Base-by-base conservation (phyloP, 2,113 vertebrate genomes). In the Pteronura brasiliensis region DNA sequence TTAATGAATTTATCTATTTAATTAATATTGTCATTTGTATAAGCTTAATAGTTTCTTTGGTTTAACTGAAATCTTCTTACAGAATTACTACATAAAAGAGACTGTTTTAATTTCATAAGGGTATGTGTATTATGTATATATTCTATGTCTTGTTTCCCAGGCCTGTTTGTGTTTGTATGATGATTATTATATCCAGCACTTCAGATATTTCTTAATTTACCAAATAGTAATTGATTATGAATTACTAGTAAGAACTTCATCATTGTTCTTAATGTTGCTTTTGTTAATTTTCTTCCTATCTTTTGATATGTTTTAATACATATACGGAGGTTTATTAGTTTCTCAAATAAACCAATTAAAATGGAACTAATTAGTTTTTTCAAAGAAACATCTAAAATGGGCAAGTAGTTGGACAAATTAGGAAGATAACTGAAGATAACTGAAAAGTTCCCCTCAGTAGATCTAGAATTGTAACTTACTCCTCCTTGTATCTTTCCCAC, bases 1-100 rank as follows among this genome's bases (percentile, higher is more conserved):
- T 57, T 93, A 90, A 36, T 93, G 44, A 65, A 52, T 93, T 96
- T 15, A 81, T 57, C 81, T 94, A 10, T 80, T 95, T 89, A 76
- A 80, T 23, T 63, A 18, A 61, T 47, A n/a, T 4, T 93, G 55
- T 44, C 65, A 76, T 95, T 96, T 89, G 17, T 34, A 17, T 87
- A 86, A 69, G 39, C 23, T 36, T 92, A 86, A 59, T 11, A 52
- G 36, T 93, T 79, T 52, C 34, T 61, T 88, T 67, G 34, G 14
- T 42, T 92, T 90, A 90, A 49, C 11, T 65, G 20, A 93, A 94
- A 31, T 88, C 69, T 34, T 59, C 23, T 93, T 93, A 71, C 77
- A 95, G 36, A 79, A 96, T 88, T 95, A 82, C 29, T 49, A 2
- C 83, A 0, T 57, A 18, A 80, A 18, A 89, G 36, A 90, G 13